Base-by-base conservation (phyloP, 2,113 vertebrate genomes). In the Lepidothrix coronata region DNA sequence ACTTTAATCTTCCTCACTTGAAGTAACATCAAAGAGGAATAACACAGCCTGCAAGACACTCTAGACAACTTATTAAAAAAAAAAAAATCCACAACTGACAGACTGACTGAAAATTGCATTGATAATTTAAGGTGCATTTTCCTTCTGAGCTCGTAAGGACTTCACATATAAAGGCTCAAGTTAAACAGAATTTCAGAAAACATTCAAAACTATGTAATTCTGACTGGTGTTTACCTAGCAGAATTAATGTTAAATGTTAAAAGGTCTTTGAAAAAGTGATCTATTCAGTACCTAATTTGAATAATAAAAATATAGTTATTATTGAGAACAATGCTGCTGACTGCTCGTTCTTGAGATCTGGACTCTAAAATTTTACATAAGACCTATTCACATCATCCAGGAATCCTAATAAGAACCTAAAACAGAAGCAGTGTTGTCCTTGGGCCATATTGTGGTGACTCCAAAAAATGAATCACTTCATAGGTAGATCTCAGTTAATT, bases 1-100 rank as follows among this genome's bases (percentile, higher is more conserved):
- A 70, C 88, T 97, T 93, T 97, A 96, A 89, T 96, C 95, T 97
- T 85, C 62, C 84, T 92, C 67, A 91, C 85, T 91, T 92, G 49
- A 83, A 91, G 72, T 28, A 95, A 87, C 95, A 88, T 97, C 81
- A 95, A 97, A 96, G 89, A 76, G 82, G 13, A 95, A 85, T 93
- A 96, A 94, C 71, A 94, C 77, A 95, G 76, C 48, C 84, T 94
- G 95, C 46, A 94, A 96, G 95, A 95, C 80, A 72, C 52, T 95
- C 95, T 87, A 97, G 94, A 96, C 73, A 96, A 91, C 70, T 95
- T 85, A 93, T 73, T 94, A 91, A 16, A 14, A 75, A 88, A 82
- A 93, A 61, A 88, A 80, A 80, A 33, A 95, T 72, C 63, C 76
- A 25, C 49, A 58, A 66, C 58, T 97, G 73, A 76, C 82, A 96